These are phyloP conservation scores for Neosilurus hyrtlii DNA, from an alignment of 2,797 vertebrate species.

Conservation along the genomic window DNA sequence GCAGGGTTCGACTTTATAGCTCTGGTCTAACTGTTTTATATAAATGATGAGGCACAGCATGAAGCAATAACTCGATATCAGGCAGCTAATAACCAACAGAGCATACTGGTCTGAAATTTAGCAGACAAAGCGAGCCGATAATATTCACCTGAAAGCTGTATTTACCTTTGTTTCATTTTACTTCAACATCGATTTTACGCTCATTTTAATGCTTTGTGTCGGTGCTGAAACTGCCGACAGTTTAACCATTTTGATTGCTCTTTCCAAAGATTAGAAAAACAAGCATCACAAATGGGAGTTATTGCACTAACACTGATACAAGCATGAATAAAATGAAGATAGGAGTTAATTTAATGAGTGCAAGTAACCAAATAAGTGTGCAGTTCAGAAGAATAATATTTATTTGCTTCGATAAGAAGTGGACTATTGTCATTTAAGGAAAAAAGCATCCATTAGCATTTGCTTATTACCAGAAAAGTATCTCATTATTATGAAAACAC, in stretches of 20 bases:
- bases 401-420: not conserved
- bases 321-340: not conserved
- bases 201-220: slow-evolving; percentile 36
- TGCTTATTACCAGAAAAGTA: no score
- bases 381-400: not conserved
- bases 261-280: slow-evolving; percentile 9
- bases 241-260: slow-evolving; percentile 42
- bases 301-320: slow-evolving; percentile 12
- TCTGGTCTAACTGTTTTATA: slow-evolving; percentile 6
- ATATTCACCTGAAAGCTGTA: slow-evolving; percentile 42
- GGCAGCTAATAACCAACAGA: slow-evolving; percentile 19
- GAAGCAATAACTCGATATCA: slow-evolving; percentile 37
- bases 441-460: no score
- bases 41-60: slow-evolving; percentile 23
- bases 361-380: not conserved
- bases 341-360: not conserved
- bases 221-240: slow-evolving; percentile 19
- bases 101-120: slow-evolving; percentile 26
- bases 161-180: slow-evolving; percentile 46
- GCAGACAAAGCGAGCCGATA: slow-evolving; percentile 38
- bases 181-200: slow-evolving; percentile 44
- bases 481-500: no score
- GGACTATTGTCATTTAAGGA: not conserved
- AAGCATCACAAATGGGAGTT: slow-evolving; percentile 8
- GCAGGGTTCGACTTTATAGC: slow-evolving; percentile 7